Base-by-base conservation (phyloP, 1,140 invertebrate species). In the Drosophila kanapiae region DNA sequence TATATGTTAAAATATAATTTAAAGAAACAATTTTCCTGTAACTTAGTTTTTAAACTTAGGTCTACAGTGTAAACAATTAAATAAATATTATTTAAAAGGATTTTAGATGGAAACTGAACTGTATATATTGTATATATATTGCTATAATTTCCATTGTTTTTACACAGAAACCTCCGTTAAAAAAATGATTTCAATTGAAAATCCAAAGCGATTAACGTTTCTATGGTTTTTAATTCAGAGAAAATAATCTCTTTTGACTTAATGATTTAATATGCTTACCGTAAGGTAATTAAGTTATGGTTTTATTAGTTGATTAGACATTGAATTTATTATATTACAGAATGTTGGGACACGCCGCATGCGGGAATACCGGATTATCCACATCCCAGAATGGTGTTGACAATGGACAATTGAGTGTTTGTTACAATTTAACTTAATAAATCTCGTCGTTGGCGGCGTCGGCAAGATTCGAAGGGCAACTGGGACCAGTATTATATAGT, bases 401-500 rank as follows among this genome's bases (percentile, higher is more conserved):
- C n/a, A 29, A 16, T 14, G 57, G 13, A 2, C 14, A 43, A 65
- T 65, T 64, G 18, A 61, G 42, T 35, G 33, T n/a, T 33, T 4
- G 18, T 61, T n/a, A 61, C 57, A 61, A 61, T 64, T 64, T 42
- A 61, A 42, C 18, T 23, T 29, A 62, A 62, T 65, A 31, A 67
- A n/a, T 62, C 33, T 11, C 6, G 23, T 11, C 6, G 23, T 23
- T 23, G 23, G 37, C 14, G n/a, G 6, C 18, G 14, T 13, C 18
- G 49, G 7, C 14, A 18, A 14, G 8, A 43, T 27, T n/a, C 18
- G 57, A 65, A 65, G 63, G 63, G 59, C 64, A 67, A 63, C 63
- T 67, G 63, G 65, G 29, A 43, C 47, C 45, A 68, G 29, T 35
- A 42, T 35, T 33, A 67, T 33, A 11, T 54, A 14, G 33, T 51